Base-by-base conservation (phyloP, 2,113 vertebrate species). In the Chaetodon trifascialis region DNA sequence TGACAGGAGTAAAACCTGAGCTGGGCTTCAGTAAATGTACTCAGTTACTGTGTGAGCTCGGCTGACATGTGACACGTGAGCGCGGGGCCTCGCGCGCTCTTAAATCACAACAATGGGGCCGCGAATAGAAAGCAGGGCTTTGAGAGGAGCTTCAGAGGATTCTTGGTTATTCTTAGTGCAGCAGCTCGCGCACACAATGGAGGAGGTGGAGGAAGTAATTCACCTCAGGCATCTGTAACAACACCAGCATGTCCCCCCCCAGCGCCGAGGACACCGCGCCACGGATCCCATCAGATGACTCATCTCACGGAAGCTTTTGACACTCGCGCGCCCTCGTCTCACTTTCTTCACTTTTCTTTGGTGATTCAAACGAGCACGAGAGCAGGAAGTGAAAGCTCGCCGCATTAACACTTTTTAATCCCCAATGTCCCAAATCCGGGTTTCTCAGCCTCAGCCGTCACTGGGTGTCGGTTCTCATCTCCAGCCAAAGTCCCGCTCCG, bases 21-120 rank as follows among this genome's bases (percentile, higher is more conserved):
- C 5, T 40, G 38, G 8, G 7, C 25, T 46, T 21, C 7, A 23
- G 30, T 51, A 51, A 23, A 63, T 11, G 30, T 23, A 38, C 19
- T 63, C 55, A 1, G 55, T n/a, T 62, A 51, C 63, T 44, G 66
- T 66, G 44, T 62, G 78, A 87, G 74, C 82, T 65, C 0, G 17
- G 73, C 51, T 58, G 54, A 40, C 21, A 71, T 54, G 69, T 62
- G 63, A 58, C 52, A 42, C 4, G 44, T 21, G 34, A 6, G 46
- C 6, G 15, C 19, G 16, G 38, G 75, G 11, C 4, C 4, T 36
- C 23, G 38, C 15, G 0, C 30, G 83, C 25, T 81, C 75, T 87
- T 86, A 87, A 87, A 79, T 83, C 75, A 82, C 82, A 68, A 90
- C 85, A 89, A 80, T 79, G 69, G 64, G 54, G 76, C 55, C 73